Evolutionary conservation across 1,140 invertebrate genomes (phyloP), one percentile per base, ranked within the genome.

Genomic region (Elymnias hypermnestra): DNA sequence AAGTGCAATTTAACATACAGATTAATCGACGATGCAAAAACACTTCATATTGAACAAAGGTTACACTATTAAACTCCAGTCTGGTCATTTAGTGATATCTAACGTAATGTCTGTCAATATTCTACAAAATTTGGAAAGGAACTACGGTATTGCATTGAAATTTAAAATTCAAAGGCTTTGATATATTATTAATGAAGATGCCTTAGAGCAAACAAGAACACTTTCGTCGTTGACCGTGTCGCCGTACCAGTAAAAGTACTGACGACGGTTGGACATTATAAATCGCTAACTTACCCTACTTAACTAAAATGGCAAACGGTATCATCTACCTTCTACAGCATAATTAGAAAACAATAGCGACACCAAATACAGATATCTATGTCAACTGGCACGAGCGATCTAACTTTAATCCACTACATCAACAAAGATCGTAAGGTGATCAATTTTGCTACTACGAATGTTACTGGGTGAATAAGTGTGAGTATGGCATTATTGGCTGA

Each of bases 1-100:
- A 21, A 21, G 19, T 4, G 3, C 19, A 4, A 21, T 21, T 4
- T 6, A 21, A 21, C 3, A 21, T 21, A n/a, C 6, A 6, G 19
- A 21, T n/a, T n/a, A 21, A 21, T 21, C 19, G 6, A 21, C 19
- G 3, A 21, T 21, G 3, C 19, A 3, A 21, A 21, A 21, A 21
- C 3, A 4, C 6, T 21, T 4, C 19, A 22, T 10, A 17, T 13
- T 26, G 14, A 18, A 3, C 33, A 6, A 31, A 31, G 2, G 72
- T 77, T 77, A 77, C 37, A 72, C 73, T 74, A 56, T 77, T 65
- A 77, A 77, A 74, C 73, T 35, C 64, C 43, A 55, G 69, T 57
- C 68, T 44, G 40, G 28, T 28, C n/a, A n/a, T n/a, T n/a, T n/a
- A n/a, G n/a, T n/a, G n/a, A n/a, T n/a, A n/a, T n/a, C n/a, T n/a